Percentiles rank a stretch among this genome's conserved stretches.
These are phyloP conservation scores for Phrynosoma platyrhinos DNA, from an alignment of 2,113 vertebrate species.

Conservation along the genomic window DNA sequence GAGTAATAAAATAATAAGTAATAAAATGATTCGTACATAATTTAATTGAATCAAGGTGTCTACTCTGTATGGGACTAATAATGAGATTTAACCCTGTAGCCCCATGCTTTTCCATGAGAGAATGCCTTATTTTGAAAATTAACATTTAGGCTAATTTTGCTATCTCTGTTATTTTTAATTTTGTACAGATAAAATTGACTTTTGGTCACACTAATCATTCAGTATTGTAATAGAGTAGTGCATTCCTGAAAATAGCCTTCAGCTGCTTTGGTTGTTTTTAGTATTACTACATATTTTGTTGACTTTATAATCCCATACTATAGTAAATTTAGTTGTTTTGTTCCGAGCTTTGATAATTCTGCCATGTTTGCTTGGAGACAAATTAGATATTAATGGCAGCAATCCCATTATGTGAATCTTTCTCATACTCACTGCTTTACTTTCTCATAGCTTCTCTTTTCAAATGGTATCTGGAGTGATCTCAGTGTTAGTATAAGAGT, in stretches of 20 bases:
- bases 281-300: constrained; percentile 9
- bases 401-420: background rate
- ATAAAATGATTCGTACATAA: no score
- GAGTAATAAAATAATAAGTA: background rate
- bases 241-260: background rate
- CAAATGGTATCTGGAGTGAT: background rate
- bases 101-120: constrained; percentile 20
- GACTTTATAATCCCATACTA: background rate
- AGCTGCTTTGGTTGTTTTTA: background rate
- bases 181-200: constrained; percentile 13
- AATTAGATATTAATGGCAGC: background rate
- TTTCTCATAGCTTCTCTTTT: background rate
- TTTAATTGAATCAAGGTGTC: no score
- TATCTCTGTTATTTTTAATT: constrained; percentile 34
- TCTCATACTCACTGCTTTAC: background rate
- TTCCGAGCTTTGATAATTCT: background rate
- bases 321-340: background rate
- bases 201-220: constrained; percentile 29
- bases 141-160: constrained; percentile 28
- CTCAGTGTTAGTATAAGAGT: background rate
- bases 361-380: background rate
- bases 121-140: constrained; percentile 40
- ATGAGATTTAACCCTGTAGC: background rate
- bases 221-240: background rate
- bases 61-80: no score